phyloP scores from a whole-genome alignment of 64 coral and sea anemone species.

The Astreopora myriophthalma region DNA sequence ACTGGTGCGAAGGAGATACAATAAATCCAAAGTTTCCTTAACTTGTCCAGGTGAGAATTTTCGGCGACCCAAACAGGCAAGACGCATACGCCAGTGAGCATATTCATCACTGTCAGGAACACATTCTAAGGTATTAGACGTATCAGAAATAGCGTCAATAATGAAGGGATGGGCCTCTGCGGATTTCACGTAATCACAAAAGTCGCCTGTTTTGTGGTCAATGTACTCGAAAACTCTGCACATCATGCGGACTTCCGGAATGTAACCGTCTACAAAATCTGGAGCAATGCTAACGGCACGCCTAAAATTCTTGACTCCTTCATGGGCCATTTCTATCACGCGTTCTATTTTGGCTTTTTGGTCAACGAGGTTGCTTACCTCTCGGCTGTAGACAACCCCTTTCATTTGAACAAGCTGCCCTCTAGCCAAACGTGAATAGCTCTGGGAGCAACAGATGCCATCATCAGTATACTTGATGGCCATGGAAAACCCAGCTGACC shows the following conservation, averaged over 20 bases:
- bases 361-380: slow-evolving; percentile 22
- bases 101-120: slow-evolving; percentile 54
- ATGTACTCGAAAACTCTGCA: slow-evolving; percentile 53
- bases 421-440: neutral
- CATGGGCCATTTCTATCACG: slow-evolving; percentile 27
- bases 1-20: neutral
- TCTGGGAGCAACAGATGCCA: neutral
- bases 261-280: slow-evolving; percentile 40
- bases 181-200: slow-evolving; percentile 1
- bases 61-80: slow-evolving; percentile 4
- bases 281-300: slow-evolving; percentile 55
- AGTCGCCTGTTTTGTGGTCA: slow-evolving; percentile 3
- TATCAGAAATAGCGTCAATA: slow-evolving; percentile 44
- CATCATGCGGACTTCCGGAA: slow-evolving; percentile 79
- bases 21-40: neutral
- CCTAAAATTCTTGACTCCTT: slow-evolving; percentile 55
- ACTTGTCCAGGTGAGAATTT: neutral
- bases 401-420: slow-evolving; percentile 79
- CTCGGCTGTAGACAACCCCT: slow-evolving; percentile 70
- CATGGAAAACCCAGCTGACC: slow-evolving; percentile 11
- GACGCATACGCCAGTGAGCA: slow-evolving; percentile 38
- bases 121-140: slow-evolving; percentile 25
- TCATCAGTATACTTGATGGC: slow-evolving; percentile 66
- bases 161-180: slow-evolving; percentile 5
- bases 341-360: neutral